Base-by-base conservation (phyloP, 2,113 vertebrate genomes). In the Tragelaphus scriptus region DNA sequence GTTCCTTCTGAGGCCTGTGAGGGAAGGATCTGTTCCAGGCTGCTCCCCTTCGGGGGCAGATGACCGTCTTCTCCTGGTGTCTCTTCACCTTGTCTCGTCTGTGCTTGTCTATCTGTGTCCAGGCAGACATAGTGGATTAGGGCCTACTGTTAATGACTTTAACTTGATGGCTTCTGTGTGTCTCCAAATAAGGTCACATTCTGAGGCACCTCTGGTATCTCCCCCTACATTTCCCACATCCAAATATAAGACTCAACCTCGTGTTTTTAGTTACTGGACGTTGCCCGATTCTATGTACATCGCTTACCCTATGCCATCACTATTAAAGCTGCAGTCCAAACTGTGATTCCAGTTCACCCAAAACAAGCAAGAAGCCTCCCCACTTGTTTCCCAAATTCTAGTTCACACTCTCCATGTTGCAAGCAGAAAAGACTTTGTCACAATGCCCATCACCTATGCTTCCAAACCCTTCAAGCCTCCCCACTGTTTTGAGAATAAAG, bases 401-500 rank as follows among this genome's bases (percentile, higher is more conserved):
- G 6, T 56, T n/a, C 2, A 21, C 2, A 51, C 47, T 77, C 26
- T 81, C 23, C 8, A 26, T 47, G 56, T 81, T 71, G 21, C 59
- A 56, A 82, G 26, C 63, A 94, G 12, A 51, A 28, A 65, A n/a
- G 7, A 49, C 30, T 86, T 82, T 90, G 88, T 90, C 32, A 88
- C 15, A 80, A 0, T 28, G 23, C 21, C 26, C 44, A 47, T 68
- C 25, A 32, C 4, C 30, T 84, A 19, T 82, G 40, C 10, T 77
- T 88, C n/a, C 68, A 25, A 82, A 26, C 1, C 4, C 85, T 84
- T 56, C 47, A 58, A n/a, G 16, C 44, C 13, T 86, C 55, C 44
- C 32, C 58, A 12, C 47, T 40, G 40, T 75, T 80, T 26, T 92
- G 82, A 91, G 58, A 86, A 89, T 63, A 91, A 95, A 93, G 40